phyloP scores from a whole-genome alignment of 2,888 invertebrate genomes.

The Chymomyza caudatula region DNA sequence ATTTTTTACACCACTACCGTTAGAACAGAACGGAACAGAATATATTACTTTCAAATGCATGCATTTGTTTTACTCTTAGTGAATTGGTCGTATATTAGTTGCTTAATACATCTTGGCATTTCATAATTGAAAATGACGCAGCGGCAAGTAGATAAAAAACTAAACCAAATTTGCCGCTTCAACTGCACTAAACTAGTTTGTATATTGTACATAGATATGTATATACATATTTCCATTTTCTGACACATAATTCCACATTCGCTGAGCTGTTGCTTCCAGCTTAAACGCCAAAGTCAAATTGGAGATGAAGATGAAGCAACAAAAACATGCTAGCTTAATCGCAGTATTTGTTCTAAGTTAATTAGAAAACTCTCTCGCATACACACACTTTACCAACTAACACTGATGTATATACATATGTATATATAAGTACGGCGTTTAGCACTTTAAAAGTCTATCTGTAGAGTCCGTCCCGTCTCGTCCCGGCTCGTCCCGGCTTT shows the following conservation, averaged over 20 bases:
- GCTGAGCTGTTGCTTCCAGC: conserved; percentile 43
- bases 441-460: conserved; percentile 53
- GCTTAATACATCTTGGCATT: not conserved
- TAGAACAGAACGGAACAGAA: too few relatives aligned
- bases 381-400: conserved; percentile 30
- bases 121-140: not conserved
- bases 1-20: too few relatives aligned
- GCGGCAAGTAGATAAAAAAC: conserved; percentile 42
- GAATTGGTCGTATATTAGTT: not conserved
- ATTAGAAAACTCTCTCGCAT: conserved; percentile 65
- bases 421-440: conserved; percentile 64
- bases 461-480: not conserved
- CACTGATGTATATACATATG: not conserved
- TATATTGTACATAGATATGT: conserved; percentile 26
- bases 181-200: conserved; percentile 49
- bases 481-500: not conserved
- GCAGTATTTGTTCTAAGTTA: conserved; percentile 70
- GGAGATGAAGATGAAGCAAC: not conserved
- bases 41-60: too few relatives aligned
- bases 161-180: conserved; percentile 70
- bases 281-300: conserved; percentile 12
- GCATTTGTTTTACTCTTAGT: too few relatives aligned
- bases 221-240: conserved; percentile 66
- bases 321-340: conserved; percentile 67
- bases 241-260: conserved; percentile 74